phyloP scores from a whole-genome alignment of 1,140 invertebrate species.

The Zaprionus capensis region DNA sequence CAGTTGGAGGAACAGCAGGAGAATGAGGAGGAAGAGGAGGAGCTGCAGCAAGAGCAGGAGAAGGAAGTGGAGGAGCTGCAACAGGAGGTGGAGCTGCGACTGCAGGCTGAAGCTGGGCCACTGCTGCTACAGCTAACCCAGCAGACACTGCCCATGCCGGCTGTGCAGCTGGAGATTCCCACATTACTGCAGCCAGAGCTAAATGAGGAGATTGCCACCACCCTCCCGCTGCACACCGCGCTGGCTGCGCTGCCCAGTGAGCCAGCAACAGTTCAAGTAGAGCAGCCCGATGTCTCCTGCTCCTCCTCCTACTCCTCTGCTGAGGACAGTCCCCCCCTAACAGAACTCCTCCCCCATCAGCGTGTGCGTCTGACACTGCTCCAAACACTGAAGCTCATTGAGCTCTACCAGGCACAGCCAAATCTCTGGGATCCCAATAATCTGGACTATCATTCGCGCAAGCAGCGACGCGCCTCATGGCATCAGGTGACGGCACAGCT shows the following conservation, averaged over 20 bases:
- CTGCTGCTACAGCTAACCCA: neutral
- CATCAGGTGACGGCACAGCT: slow-evolving; percentile 56
- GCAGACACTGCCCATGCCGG: neutral
- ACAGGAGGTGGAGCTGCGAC: neutral
- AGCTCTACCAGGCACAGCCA: slow-evolving; percentile 55
- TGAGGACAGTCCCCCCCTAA: neutral
- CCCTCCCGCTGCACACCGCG: neutral
- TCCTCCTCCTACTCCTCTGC: neutral
- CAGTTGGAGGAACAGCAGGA: neutral
- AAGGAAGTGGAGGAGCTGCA: neutral
- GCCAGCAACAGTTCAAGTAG: neutral
- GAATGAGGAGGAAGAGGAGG: neutral
- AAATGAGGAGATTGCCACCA: neutral
- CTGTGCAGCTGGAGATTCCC: neutral
- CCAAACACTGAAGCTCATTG: slow-evolving; percentile 53
- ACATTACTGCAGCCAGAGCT: neutral
- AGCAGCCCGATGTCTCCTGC: neutral
- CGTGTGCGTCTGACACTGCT: slow-evolving; percentile 49
- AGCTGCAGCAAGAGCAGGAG: too few species aligned
- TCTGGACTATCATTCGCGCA: slow-evolving; percentile 59
- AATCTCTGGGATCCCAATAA: slow-evolving; percentile 77
- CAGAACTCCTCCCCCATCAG: neutral
- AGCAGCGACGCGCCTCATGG: slow-evolving; percentile 62
- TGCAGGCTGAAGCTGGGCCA: neutral
- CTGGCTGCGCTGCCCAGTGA: neutral